Evolutionary conservation across 2,888 invertebrate genomes (phyloP), one percentile per base, ranked within the genome.

Genomic region (Tolmerus cingulatus): DNA sequence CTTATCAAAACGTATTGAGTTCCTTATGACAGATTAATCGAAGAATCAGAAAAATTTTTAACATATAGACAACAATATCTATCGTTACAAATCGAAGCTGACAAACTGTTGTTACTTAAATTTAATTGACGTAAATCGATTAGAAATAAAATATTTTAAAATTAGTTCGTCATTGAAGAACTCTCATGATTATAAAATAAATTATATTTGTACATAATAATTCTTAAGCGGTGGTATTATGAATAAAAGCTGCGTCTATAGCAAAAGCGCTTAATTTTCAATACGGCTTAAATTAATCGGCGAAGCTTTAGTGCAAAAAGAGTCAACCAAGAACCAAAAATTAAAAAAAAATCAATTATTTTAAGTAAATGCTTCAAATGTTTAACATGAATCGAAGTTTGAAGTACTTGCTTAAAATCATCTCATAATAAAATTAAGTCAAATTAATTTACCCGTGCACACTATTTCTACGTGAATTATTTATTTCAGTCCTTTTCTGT

Each of bases 381-480:
- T 23, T 46, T 23, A 66, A 66, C 8, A 12, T 57, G 8, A 23
- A 27, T 27, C 9, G 23, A 23, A 23, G 5, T 57, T 57, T 23
- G 66, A 27, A 66, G 27, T 27, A 66, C 9, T 66, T 66, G 27
- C 66, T 66, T 66, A 66, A 66, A 66, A 88, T 51, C 87, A 82
- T 74, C 55, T 27, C 87, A 86, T 74, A 87, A 76, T n/a, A 87
- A 84, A 82, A 40, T 27, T 5, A 87, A 81, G 76, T 55, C 81
- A 78, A 66, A 40, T 43, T 74, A 86, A 89, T 91, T 92, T 94
- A 92, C 89, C 95, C 95, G 91, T 95, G 95, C 90, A 93, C 94
- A 91, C 95, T 95, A 91, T 95, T 95, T 90, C 95, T 93, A 91
- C 95, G 95, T 89, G 93, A 91, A 90, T 91, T 92, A 90, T 90